A percentile compares a stretch with the other conserved stretches of the same genome.
Conservation (phyloP, 2,888 invertebrate species). For the Augochlorella aurata region DNA sequence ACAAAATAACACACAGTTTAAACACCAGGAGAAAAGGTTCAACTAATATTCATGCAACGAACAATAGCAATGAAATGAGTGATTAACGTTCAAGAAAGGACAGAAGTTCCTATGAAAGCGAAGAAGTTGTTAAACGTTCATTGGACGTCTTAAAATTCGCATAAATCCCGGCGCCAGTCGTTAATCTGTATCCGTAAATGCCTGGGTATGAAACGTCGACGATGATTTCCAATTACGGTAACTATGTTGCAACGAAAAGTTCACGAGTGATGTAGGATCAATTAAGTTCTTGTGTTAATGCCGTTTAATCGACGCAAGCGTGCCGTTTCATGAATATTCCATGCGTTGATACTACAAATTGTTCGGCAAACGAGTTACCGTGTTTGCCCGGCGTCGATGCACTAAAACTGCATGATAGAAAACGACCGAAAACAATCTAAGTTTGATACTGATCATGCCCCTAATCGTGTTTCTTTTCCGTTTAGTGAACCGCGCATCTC, state of each 20-base stretch:
- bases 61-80: too few species aligned
- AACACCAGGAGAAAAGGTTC: neutral
- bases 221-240: neutral
- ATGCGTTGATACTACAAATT: slow-evolving; percentile 38
- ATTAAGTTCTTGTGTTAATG: slow-evolving; percentile 29
- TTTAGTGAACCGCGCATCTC: neutral
- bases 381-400: neutral
- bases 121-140: neutral
- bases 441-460: neutral
- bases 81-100: too few species aligned
- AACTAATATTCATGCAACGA: too few species aligned
- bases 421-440: slow-evolving; percentile 10
- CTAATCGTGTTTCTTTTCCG: neutral
- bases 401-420: neutral
- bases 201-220: neutral
- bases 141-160: neutral
- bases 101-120: neutral
- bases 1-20: neutral
- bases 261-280: slow-evolving; percentile 8
- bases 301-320: slow-evolving; percentile 18
- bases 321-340: slow-evolving; percentile 43
- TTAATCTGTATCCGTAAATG: neutral
- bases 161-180: too few species aligned
- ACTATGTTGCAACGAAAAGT: slow-evolving; percentile 17
- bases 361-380: slow-evolving; percentile 36